A percentile compares a stretch with the other conserved stretches of the same genome.
Evolutionary conservation across 2,888 invertebrate genomes (phyloP).

Genomic region (Tortrix viridana): DNA sequence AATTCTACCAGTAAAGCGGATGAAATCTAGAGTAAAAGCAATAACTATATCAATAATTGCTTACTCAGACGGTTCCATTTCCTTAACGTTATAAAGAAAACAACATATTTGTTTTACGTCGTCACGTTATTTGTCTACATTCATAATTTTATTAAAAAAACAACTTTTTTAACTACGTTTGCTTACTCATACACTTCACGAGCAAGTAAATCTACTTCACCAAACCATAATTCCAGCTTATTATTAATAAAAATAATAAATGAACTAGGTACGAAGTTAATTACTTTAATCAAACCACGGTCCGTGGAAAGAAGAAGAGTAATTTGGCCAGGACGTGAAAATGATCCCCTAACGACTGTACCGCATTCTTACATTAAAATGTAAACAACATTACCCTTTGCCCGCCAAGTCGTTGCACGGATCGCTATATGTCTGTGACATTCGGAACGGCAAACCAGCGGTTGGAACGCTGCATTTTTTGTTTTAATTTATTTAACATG

Average conservation of each 20-base stretch:
- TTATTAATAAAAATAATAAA: slow-evolving; percentile 9
- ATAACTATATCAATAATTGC: no score
- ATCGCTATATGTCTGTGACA: slow-evolving; percentile 76
- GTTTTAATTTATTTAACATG: no score
- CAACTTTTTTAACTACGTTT: no score
- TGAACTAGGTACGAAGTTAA: slow-evolving; percentile 22
- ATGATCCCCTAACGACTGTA: slow-evolving; percentile 71
- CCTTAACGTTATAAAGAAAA: no score
- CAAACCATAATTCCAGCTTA: not conserved
- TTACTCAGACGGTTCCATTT: no score
- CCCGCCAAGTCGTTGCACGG: slow-evolving; percentile 64
- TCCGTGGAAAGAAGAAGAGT: slow-evolving; percentile 68
- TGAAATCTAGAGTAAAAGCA: no score
- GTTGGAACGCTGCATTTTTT: slow-evolving; percentile 42
- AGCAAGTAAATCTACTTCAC: no score
- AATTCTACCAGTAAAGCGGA: no score
- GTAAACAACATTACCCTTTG: slow-evolving; percentile 75
- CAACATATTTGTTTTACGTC: no score
- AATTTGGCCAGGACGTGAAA: slow-evolving; percentile 66
- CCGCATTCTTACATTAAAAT: slow-evolving; percentile 79
- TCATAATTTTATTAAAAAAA: no score
- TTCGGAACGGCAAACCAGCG: slow-evolving; percentile 56
- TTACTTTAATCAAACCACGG: slow-evolving; percentile 56
- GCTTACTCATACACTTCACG: no score
- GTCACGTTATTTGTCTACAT: no score